A percentile compares a stretch with the other conserved stretches of the same genome.
Conservation (phyloP, 2,888 invertebrate genomes). For the Pheosia gnoma region DNA sequence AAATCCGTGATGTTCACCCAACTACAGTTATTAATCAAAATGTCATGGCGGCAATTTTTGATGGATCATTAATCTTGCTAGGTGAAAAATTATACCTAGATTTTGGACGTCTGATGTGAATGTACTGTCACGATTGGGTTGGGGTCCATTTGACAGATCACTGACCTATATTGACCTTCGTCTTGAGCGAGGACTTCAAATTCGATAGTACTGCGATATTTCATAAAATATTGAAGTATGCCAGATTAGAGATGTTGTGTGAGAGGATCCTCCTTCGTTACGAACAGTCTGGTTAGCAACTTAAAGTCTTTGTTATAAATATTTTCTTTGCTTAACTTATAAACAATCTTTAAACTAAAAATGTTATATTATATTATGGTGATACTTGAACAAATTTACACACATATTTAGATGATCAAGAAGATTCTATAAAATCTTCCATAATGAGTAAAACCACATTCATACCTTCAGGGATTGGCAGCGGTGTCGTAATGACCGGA, state of each 20-base stretch:
- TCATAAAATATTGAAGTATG: too few relatives aligned
- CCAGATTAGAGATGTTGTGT: too few relatives aligned
- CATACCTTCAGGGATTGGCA: conserved; percentile 7
- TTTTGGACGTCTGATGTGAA: conserved; percentile 11
- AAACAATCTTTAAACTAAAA: too few relatives aligned
- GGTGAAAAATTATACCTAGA: conserved; percentile 27
- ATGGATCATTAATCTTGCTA: conserved; percentile 34
- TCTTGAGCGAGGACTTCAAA: background rate
- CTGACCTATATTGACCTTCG: background rate
- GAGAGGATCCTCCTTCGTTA: too few relatives aligned
- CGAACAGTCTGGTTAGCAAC: too few relatives aligned
- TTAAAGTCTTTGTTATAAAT: too few relatives aligned
- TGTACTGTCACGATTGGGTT: conserved; percentile 2
- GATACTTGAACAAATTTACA: too few relatives aligned
- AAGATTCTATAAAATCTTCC: too few relatives aligned
- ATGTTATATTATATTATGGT: too few relatives aligned
- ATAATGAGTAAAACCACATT: background rate
- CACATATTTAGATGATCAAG: too few relatives aligned
- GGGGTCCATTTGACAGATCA: conserved; percentile 1
- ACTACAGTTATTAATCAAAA: conserved; percentile 27
- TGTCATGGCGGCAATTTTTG: conserved; percentile 18
- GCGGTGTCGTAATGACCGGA: conserved; percentile 22
- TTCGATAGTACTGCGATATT: background rate
- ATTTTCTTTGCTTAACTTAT: too few relatives aligned
- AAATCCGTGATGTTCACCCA: conserved; percentile 12